Conservation (phyloP, 2,888 invertebrate genomes). For the Drosophila conformis region DNA sequence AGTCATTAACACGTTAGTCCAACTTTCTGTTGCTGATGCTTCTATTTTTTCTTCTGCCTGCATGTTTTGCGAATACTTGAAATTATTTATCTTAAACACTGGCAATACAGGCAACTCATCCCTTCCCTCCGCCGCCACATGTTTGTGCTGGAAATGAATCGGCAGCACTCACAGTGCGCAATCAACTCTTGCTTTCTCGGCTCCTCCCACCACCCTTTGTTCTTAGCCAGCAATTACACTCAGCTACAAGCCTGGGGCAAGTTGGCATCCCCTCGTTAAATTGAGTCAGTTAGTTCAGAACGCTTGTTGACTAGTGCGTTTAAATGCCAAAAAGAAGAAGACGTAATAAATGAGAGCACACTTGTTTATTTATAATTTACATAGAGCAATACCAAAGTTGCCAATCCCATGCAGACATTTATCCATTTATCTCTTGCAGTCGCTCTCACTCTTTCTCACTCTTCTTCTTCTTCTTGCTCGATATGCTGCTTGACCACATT, state of each 20-base stretch:
- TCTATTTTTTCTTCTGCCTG: constrained; percentile 2
- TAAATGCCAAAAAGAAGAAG: constrained; percentile 31
- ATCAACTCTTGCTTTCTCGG: constrained; percentile 20
- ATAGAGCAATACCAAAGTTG: constrained; percentile 40
- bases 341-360: constrained; percentile 55
- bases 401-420: constrained; percentile 46
- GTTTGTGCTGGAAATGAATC: constrained; percentile 32
- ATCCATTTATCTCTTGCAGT: constrained; percentile 46
- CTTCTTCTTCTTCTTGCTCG: neutral
- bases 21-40: constrained; percentile 36
- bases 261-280: neutral
- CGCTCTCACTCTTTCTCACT: constrained; percentile 1
- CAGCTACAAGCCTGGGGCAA: constrained; percentile 2
- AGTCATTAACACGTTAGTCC: constrained; percentile 58
- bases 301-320: constrained; percentile 29
- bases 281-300: neutral
- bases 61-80: constrained; percentile 41
- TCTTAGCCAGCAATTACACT: constrained; percentile 21
- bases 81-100: constrained; percentile 39
- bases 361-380: constrained; percentile 77
- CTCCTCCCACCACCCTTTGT: neutral
- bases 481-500: constrained; percentile 50
- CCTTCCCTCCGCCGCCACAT: neutral
- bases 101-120: constrained; percentile 2
- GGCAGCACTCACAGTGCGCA: constrained; percentile 55